phyloP scores from a whole-genome alignment of 2,797 vertebrate species.

The Gallinago solitaria region DNA sequence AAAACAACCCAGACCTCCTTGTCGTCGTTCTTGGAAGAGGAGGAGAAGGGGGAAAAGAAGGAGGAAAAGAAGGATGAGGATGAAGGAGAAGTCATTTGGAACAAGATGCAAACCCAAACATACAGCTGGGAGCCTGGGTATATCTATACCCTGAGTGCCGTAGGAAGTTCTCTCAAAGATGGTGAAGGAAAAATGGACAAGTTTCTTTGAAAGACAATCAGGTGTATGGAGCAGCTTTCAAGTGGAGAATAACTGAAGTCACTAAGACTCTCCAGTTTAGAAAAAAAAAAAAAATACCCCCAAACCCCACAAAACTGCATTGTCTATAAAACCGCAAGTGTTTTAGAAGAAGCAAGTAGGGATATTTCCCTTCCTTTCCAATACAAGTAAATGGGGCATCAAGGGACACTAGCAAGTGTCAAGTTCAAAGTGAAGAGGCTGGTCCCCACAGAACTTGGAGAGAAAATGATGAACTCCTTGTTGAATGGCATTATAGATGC shows the following conservation, averaged over 20 bases:
- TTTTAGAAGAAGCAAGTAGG: not conserved
- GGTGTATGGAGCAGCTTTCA: not conserved
- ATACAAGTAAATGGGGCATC: not conserved
- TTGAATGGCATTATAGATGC: not conserved
- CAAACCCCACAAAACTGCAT: not conserved
- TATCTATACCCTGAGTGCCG: not conserved
- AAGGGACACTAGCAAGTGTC: not conserved
- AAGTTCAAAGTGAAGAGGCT: not conserved
- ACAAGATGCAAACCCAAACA: not conserved
- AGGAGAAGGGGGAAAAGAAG: not conserved
- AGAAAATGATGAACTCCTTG: not conserved
- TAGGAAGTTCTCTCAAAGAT: not conserved
- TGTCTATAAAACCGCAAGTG: not conserved
- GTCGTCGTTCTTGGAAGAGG: not conserved
- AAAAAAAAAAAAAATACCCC: not conserved
- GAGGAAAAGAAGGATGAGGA: rapidly evolving
- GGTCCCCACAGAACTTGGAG: not conserved
- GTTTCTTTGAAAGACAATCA: not conserved
- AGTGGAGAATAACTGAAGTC: not conserved
- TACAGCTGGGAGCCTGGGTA: not conserved
- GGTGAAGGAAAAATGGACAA: not conserved
- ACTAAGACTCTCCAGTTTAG: not conserved
- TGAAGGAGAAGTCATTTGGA: not conserved
- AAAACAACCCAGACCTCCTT: not conserved
- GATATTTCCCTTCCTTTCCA: not conserved